These are phyloP conservation scores for Pseudocheirus occidentalis DNA, from an alignment of 2,797 vertebrate species.

Conservation along the genomic window DNA sequence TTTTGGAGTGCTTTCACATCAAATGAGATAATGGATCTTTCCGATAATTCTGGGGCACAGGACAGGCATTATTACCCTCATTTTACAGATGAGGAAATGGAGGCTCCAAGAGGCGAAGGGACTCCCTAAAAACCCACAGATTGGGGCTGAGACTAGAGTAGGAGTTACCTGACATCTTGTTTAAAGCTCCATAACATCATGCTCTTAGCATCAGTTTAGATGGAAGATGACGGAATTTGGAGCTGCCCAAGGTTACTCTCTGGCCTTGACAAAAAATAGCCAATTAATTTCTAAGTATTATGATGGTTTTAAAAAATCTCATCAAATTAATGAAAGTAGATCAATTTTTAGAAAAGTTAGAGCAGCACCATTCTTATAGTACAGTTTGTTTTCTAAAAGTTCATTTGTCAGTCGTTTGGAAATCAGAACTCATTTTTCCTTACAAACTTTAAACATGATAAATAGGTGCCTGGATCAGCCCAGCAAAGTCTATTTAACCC, in stretches of 20 bases:
- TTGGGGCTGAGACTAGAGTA: neutral
- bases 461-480: neutral
- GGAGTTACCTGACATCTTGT: neutral
- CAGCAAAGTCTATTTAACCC: no score
- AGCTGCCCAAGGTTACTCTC: neutral
- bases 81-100: neutral
- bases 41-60: neutral
- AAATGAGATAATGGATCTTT: neutral
- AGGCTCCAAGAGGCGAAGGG: neutral
- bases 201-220: neutral
- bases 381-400: neutral
- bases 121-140: neutral
- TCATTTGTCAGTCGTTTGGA: neutral
- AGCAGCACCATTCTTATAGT: neutral
- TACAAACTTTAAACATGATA: neutral
- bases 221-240: neutral
- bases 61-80: neutral
- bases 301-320: neutral
- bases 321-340: neutral
- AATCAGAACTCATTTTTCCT: neutral
- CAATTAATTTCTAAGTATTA: neutral
- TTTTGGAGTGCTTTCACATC: neutral
- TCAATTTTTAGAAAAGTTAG: neutral
- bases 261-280: neutral
- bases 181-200: neutral